phyloP scores from a whole-genome alignment of 2,888 invertebrate species.

The Hyppa rectilinea region DNA sequence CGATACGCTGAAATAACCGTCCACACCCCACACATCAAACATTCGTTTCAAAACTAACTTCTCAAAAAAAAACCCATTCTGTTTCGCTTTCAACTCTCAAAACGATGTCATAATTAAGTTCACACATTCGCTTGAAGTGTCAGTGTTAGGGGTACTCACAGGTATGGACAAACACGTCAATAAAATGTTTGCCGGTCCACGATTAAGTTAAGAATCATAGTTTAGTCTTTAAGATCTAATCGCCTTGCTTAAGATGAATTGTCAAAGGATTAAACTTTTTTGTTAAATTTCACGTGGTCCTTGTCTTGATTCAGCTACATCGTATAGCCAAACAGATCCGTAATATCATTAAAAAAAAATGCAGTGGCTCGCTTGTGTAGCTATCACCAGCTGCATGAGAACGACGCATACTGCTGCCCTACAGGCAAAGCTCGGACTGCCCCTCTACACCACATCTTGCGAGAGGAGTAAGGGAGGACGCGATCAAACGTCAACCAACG shows the following conservation, averaged over 20 bases:
- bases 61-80: slow-evolving; percentile 9
- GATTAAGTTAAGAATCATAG: neutral
- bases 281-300: neutral
- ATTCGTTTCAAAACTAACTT: slow-evolving; percentile 8
- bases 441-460: too few species aligned
- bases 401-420: too few species aligned
- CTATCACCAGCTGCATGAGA: too few species aligned
- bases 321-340: neutral
- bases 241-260: neutral
- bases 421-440: too few species aligned
- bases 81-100: slow-evolving; percentile 20
- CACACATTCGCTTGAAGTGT: slow-evolving; percentile 41
- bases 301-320: neutral
- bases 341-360: too few species aligned
- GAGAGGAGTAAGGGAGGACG: too few species aligned
- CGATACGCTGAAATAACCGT: neutral
- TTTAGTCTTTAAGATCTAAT: neutral
- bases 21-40: neutral
- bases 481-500: too few species aligned
- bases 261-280: too few species aligned
- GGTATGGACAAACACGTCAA: slow-evolving; percentile 24
- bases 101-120: slow-evolving; percentile 30
- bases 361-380: too few species aligned
- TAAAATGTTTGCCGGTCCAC: slow-evolving; percentile 33
- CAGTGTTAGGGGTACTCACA: slow-evolving; percentile 17